Evolutionary conservation across 2,113 vertebrate genomes (phyloP).

Genomic region (Heterocephalus glaber): DNA sequence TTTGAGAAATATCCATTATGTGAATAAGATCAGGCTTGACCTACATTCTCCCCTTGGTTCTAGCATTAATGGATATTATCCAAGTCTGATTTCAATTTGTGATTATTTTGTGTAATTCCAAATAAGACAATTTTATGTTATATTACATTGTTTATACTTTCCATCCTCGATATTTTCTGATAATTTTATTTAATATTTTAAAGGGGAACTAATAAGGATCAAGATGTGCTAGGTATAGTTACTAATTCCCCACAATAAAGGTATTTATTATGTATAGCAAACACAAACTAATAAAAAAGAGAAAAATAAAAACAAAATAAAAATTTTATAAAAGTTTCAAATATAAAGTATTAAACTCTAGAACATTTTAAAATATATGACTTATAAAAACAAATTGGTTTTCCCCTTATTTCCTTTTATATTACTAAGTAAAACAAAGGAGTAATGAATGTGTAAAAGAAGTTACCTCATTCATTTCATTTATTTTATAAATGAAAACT

Average conservation of each 20-base stretch:
- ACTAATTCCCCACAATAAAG: neutral
- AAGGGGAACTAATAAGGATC: neutral
- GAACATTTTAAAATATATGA: neutral
- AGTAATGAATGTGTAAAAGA: neutral
- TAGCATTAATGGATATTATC: neutral
- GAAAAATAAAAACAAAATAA: neutral
- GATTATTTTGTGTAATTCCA: neutral
- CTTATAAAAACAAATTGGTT: neutral
- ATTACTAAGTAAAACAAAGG: conserved; percentile 20
- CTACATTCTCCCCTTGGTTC: neutral
- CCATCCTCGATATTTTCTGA: neutral
- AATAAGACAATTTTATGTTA: neutral
- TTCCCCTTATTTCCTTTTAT: neutral
- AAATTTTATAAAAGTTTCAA: neutral
- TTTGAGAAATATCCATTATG: neutral
- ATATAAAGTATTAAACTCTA: neutral
- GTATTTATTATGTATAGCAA: neutral
- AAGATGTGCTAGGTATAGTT: neutral
- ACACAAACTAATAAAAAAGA: neutral
- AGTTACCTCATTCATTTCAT: neutral
- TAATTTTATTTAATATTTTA: conserved; percentile 13
- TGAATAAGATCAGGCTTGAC: neutral
- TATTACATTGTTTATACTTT: neutral
- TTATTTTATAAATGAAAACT: conserved; percentile 35
- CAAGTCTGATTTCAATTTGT: neutral